phyloP scores from a whole-genome alignment of 2,888 invertebrate species.

The Syritta pipiens region DNA sequence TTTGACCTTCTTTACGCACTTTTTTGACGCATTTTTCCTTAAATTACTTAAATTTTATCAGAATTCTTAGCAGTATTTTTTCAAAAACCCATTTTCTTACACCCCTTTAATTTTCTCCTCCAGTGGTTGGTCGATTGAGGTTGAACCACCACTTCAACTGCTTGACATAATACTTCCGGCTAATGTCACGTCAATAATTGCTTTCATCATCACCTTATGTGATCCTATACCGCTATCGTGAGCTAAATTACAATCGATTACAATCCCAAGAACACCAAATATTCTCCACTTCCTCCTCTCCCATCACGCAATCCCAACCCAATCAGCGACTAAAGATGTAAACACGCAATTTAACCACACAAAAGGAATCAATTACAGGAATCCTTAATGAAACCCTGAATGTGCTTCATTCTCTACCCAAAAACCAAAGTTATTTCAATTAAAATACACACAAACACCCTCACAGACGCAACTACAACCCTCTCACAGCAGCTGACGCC shows the following conservation, averaged over 20 bases:
- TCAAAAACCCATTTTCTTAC: too few relatives aligned
- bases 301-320: background rate
- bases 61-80: too few relatives aligned
- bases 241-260: conserved; percentile 42
- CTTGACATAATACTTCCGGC: conserved; percentile 21
- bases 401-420: too few relatives aligned
- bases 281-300: background rate
- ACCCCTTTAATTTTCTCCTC: too few relatives aligned
- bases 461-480: too few relatives aligned
- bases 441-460: background rate
- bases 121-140: too few relatives aligned
- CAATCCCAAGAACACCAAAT: background rate
- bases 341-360: conserved; percentile 53
- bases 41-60: too few relatives aligned
- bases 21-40: too few relatives aligned
- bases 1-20: too few relatives aligned
- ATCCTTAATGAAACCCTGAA: conserved; percentile 31
- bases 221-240: background rate
- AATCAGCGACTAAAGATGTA: background rate
- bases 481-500: too few relatives aligned
- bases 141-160: background rate
- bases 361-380: conserved; percentile 47
- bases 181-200: conserved; percentile 11
- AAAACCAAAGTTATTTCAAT: conserved; percentile 32
- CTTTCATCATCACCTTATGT: conserved; percentile 18